Evolutionary conservation across 2,797 vertebrate species (phyloP), one percentile per base, ranked within the genome.

Genomic region (Sebastes diaconus): DNA sequence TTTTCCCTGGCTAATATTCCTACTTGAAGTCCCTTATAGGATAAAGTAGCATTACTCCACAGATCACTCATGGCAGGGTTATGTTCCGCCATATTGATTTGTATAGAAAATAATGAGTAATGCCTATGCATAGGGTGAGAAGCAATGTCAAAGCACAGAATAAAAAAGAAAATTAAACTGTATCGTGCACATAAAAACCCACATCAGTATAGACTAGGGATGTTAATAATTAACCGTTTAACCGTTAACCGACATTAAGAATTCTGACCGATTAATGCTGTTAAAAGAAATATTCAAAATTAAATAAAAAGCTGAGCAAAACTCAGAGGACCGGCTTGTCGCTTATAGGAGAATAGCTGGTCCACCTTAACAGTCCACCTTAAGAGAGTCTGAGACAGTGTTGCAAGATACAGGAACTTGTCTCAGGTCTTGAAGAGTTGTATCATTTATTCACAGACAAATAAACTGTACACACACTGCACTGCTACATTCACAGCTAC

Each of bases 101-200:
- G 55, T 88, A 88, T 81, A 75, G 64, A 85, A 87, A 87, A 89
- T 89, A 91, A 92, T 88, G 83, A 93, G 59, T 74, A 76, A 83
- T 77, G 63, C 77, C 84, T 90, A 88, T 85, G 83, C 71, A 85
- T 67, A 39, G 81, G 5, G 71, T 73, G 50, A 32, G 27, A 42
- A 25, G 55, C 27, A 39, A 61, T 75, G 55, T 67, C 55, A 83
- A 73, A 50, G 75, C 57, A 25, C 30, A 32, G 54, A 57, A 64
- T 70, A 18, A 54, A 77, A 54, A 85, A 73, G 42, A 46, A 46
- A 46, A 52, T 52, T 8, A 70, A 73, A 79, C 14, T 57, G 36
- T 13, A 24, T 24, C 39, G 29, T 63, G 58, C 68, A 55, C 70
- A 74, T 36, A 68, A 42, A 77, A 42, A 68, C 46, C 18, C n/a